Base-by-base conservation (phyloP, 2,113 vertebrate genomes). In the Cavia aperea region DNA sequence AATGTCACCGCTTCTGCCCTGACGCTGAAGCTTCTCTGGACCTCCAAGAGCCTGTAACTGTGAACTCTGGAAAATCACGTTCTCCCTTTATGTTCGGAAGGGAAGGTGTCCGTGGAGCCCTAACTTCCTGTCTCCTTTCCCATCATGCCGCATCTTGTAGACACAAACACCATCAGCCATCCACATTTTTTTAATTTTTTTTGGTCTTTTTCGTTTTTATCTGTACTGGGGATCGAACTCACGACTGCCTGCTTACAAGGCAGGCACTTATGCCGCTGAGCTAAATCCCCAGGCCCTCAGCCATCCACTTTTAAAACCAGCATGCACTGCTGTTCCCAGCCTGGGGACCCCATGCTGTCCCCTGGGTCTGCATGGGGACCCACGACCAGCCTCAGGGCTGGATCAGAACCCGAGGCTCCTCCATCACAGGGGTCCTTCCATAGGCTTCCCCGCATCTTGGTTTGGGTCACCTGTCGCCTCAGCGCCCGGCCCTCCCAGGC, bases 91-190 rank as follows among this genome's bases (percentile, higher is more conserved):
- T 77, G 89, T 88, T 88, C 88, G 86, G 94, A 73, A 95, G 85
- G 51, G 5, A 16, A 0, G 0, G 68, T 72, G 90, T 86, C 95
- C 3, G 63, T 1, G 73, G 93, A 36, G 46, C 26, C 65, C 63
- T 36, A 60, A 46, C 86, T 92, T 90, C 90, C 78, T 39, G 60
- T 66, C 63, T 36, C 68, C n/a, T 90, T 88, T 90, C 90, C 78
- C 39, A 65, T 66, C 79, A 60, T 8, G 2, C 51, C 75, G 43
- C 88, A 8, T 58, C 51, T 91, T 88, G 83, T 68, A 79, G n/a
- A 1, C 3, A n/a, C 46, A 79, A 84, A 46, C 73, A 3, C 82
- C 33, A 0, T 11, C 16, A 56, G 56, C 56, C 14, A 0, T 16
- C 39, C 13, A 2, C 81, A 23, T 39, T 39, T 10, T 39, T 39